Base-by-base conservation (phyloP, 2,888 invertebrate genomes). In the Leucania comma region DNA sequence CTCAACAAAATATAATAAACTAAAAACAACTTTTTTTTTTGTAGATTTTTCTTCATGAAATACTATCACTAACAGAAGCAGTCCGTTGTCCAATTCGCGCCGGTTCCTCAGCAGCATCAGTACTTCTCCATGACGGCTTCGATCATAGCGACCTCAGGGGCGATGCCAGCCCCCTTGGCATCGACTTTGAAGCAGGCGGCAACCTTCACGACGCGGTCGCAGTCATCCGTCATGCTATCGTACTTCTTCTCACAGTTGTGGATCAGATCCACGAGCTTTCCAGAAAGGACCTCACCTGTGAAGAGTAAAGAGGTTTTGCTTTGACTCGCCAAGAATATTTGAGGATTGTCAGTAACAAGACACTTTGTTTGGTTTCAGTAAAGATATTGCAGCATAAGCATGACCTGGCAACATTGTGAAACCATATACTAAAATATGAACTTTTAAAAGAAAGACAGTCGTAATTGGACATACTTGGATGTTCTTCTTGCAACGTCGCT, bases 61-160 rank as follows among this genome's bases (percentile, higher is more conserved):
- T 58, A 29, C 54, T 80, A 75, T 35, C 4, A 20, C 80, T 76
- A 75, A 50, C 0, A 48, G 32, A 56, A 61, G 20, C 53, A 65
- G 65, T 72, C 38, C 5, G 35, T 35, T n/a, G 51, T 79, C 57
- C 12, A n/a, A 2, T 20, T 29, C 9, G 6, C 38, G 54, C 56
- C 9, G 12, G n/a, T n/a, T 73, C 14, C 46, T 51, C 32, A 10
- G 4, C 20, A 29, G 29, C 48, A 32, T 83, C 85, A 92, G 76
- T 95, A 95, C 68, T 92, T 90, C 75, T 95, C 95, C 74, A 95
- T 86, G 32, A 95, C 94, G 0, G 95, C 93, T 65, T 95, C 95
- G 2, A 96, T 93, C 95, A 95, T 96, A 51, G 94, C 87, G 38
- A 96, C 90, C 59, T 95, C 94, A 0, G 95, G 95, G 0, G 95